Evolutionary conservation across 1,140 invertebrate species (phyloP).

Genomic region (Dendroctonus ponderosae): DNA sequence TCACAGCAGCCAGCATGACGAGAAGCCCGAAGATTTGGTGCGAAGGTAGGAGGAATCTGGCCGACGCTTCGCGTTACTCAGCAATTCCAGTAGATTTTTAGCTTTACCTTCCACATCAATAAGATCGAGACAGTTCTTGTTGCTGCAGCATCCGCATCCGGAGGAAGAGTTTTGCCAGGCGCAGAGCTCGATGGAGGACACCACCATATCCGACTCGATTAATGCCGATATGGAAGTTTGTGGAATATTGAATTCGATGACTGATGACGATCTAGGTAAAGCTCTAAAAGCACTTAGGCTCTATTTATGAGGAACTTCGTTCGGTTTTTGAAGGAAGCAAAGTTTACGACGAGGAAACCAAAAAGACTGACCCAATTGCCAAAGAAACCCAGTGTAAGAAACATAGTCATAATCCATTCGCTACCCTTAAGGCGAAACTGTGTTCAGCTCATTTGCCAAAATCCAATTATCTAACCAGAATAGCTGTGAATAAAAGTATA

Average conservation of each 20-base stretch:
- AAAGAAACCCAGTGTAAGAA: slow-evolving; percentile 46
- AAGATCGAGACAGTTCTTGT: slow-evolving; percentile 45
- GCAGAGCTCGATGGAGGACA: slow-evolving; percentile 53
- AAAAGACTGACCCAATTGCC: slow-evolving; percentile 48
- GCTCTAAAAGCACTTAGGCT: too few relatives aligned
- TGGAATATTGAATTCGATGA: slow-evolving; percentile 49
- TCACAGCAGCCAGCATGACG: slow-evolving; percentile 54
- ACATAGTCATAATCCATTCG: slow-evolving; percentile 46
- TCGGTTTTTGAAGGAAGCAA: slow-evolving; percentile 29
- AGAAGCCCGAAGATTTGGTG: slow-evolving; percentile 53
- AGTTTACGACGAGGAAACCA: slow-evolving; percentile 42
- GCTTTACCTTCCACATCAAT: slow-evolving; percentile 45
- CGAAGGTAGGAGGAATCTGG: slow-evolving; percentile 15
- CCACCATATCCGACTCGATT: slow-evolving; percentile 53
- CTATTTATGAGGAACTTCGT: too few relatives aligned
- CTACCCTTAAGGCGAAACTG: slow-evolving; percentile 49
- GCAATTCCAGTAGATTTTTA: slow-evolving; percentile 39
- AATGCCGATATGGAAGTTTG: slow-evolving; percentile 55
- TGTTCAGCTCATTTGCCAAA: slow-evolving; percentile 52
- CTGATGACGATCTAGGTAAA: slow-evolving; percentile 43
- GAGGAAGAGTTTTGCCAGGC: slow-evolving; percentile 49
- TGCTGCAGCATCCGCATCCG: slow-evolving; percentile 44
- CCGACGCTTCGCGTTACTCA: background rate
- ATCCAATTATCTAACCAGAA: slow-evolving; percentile 48
- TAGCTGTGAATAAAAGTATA: slow-evolving; percentile 51